Evolutionary conservation across 2,113 vertebrate genomes (phyloP).

Genomic region (Tragelaphus strepsiceros): DNA sequence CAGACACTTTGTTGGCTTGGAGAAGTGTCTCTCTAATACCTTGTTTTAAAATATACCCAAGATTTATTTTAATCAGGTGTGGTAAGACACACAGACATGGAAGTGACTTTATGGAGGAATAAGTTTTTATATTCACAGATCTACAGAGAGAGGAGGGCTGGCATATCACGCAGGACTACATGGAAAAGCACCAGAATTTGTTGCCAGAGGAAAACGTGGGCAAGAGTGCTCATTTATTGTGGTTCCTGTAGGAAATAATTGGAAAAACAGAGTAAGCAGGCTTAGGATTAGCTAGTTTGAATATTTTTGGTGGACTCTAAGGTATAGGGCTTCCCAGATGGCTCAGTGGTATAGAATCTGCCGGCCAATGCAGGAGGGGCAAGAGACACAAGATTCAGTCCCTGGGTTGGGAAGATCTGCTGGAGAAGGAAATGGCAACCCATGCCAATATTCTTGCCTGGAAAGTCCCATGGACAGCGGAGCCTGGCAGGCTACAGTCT

Average conservation of each 20-base stretch:
- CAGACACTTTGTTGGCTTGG: background rate
- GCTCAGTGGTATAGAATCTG: background rate
- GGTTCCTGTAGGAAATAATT: background rate
- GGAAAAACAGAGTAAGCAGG: background rate
- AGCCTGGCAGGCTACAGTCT: background rate
- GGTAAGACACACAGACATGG: background rate
- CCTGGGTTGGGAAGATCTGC: background rate
- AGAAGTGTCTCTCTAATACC: background rate
- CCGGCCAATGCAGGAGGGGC: background rate
- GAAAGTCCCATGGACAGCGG: background rate
- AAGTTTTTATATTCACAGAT: background rate
- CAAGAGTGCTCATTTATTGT: background rate
- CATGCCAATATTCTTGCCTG: background rate
- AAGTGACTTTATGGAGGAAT: background rate
- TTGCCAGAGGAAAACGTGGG: too few relatives aligned
- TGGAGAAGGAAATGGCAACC: background rate
- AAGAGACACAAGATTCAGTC: background rate
- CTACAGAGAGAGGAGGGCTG: background rate
- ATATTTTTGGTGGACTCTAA: background rate
- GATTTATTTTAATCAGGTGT: background rate
- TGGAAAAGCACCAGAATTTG: background rate
- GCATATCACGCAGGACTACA: rapidly evolving
- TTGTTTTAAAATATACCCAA: background rate
- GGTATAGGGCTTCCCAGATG: background rate
- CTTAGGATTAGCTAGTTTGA: background rate